Conservation (phyloP, 2,797 vertebrate genomes). For the Potorous gilbertii region DNA sequence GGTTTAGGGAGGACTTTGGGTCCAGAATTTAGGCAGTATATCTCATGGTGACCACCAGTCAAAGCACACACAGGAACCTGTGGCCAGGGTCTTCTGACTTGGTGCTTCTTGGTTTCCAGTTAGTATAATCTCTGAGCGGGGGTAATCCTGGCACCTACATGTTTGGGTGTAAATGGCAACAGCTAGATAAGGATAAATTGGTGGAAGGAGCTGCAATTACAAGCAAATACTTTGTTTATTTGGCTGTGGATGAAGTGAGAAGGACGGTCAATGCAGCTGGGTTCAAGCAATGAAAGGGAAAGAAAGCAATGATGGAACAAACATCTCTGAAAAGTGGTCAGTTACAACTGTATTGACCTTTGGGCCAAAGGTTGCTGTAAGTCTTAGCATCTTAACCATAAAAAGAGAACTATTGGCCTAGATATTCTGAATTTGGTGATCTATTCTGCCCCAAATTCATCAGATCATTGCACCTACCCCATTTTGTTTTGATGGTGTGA, state of each 20-base stretch:
- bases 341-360: not conserved
- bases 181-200: not conserved
- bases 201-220: not conserved
- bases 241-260: not conserved
- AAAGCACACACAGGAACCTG: not conserved
- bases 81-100: not conserved
- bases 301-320: not conserved
- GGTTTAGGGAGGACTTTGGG: constrained; percentile 5
- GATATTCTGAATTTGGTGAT: not conserved
- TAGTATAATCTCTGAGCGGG: not conserved
- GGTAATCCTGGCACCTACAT: not conserved
- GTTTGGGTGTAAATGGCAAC: not conserved
- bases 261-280: not conserved
- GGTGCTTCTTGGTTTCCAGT: not conserved
- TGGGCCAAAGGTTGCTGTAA: not conserved
- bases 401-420: not conserved
- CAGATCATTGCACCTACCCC: not conserved
- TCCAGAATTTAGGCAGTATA: not conserved
- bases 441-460: constrained; percentile 28
- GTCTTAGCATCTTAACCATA: not conserved
- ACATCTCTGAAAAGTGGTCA: not conserved
- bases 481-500: constrained; percentile 2
- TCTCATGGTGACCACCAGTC: not conserved
- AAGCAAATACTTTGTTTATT: not conserved
- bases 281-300: not conserved